Conservation (phyloP, 2,113 vertebrate species). For the Eidolon helvum region DNA sequence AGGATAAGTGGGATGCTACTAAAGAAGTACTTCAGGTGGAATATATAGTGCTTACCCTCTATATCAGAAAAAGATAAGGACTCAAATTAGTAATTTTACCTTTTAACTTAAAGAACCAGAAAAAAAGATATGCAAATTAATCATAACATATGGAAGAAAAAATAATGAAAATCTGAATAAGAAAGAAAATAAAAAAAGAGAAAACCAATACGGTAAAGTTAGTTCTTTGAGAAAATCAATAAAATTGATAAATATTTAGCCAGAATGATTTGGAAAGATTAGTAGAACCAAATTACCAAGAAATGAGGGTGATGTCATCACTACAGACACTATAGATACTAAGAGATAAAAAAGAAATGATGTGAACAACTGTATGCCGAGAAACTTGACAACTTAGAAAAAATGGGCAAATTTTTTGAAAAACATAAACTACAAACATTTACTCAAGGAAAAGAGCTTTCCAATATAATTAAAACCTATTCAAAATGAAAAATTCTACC, state of each 20-base stretch:
- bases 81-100: not conserved
- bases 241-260: not conserved
- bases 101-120: not conserved
- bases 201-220: not conserved
- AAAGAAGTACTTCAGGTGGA: not conserved
- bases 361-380: not conserved
- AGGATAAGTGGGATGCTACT: not conserved
- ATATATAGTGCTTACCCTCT: rapidly evolving
- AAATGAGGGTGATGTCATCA: not conserved
- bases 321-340: not conserved
- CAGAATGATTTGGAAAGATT: not conserved
- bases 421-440: not conserved
- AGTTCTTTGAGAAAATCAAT: not conserved
- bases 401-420: not conserved
- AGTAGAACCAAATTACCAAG: not conserved
- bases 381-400: no score
- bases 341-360: not conserved
- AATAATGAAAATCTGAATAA: not conserved
- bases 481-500: not conserved
- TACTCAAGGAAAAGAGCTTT: not conserved
- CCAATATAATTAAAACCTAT: not conserved
- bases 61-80: not conserved
- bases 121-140: not conserved
- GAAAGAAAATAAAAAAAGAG: not conserved
- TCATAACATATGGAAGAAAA: not conserved